Percentiles rank a stretch among this genome's conserved stretches.
phyloP scores from a whole-genome alignment of 2,113 vertebrate genomes.

The Caretta caretta region DNA sequence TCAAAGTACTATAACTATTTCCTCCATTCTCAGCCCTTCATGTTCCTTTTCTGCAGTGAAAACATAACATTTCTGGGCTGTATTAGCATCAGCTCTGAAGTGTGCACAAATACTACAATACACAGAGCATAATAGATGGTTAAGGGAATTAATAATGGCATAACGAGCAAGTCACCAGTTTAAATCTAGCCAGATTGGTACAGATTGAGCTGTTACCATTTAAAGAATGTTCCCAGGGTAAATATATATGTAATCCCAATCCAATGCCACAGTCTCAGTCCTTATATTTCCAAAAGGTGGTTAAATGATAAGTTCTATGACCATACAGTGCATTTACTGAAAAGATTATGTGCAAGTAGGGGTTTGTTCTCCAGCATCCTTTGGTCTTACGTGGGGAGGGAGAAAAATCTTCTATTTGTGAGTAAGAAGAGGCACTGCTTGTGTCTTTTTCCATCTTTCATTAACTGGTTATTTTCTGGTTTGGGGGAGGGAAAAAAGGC shows the following conservation, averaged over 20 bases:
- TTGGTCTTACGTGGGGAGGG: not conserved
- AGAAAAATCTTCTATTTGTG: not conserved
- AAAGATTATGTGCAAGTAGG: not conserved
- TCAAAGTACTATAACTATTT: not conserved
- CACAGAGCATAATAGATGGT: not conserved
- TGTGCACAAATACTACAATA: not conserved
- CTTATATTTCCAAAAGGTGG: not conserved
- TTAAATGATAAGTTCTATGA: not conserved
- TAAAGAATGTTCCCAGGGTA: not conserved
- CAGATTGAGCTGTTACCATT: not conserved
- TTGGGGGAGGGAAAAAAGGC: no score
- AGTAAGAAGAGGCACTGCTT: not conserved
- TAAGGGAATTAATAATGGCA: not conserved
- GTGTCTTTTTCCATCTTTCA: not conserved
- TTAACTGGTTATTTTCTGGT: not conserved
- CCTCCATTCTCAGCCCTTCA: not conserved
- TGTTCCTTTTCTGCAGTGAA: not conserved
- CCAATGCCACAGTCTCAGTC: not conserved
- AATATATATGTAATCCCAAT: not conserved
- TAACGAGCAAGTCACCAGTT: not conserved
- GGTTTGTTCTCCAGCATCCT: not conserved
- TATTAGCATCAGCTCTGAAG: not conserved
- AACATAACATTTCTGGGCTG: not conserved
- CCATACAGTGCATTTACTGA: not conserved
- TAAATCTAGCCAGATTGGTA: not conserved